These are phyloP conservation scores for Sesamia inferens DNA, from an alignment of 2,888 invertebrate genomes.

Conservation along the genomic window DNA sequence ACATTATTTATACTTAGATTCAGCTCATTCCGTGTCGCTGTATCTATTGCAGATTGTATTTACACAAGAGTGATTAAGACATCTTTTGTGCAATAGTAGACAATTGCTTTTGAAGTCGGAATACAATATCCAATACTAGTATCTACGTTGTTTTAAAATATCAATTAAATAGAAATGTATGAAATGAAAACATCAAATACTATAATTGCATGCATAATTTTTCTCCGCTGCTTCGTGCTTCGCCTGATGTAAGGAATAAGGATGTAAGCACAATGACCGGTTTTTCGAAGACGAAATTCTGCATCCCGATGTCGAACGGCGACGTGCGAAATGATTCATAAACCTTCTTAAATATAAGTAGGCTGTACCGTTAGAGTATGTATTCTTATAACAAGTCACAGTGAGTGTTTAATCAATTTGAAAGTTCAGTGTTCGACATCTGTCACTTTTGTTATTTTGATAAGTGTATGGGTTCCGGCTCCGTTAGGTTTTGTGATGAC, in stretches of 20 bases:
- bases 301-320: conserved; percentile 49
- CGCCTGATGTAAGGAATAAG: conserved; percentile 8
- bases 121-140: neutral
- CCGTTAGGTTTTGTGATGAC: conserved; percentile 53
- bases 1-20: neutral
- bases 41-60: conserved; percentile 12
- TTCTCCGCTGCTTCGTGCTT: neutral
- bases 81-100: conserved; percentile 19
- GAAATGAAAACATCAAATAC: conserved; percentile 2
- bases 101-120: conserved; percentile 9
- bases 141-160: conserved; percentile 6
- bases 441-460: conserved; percentile 56
- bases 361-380: conserved; percentile 70
- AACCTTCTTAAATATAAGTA: conserved; percentile 66
- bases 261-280: conserved; percentile 56
- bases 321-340: conserved; percentile 66
- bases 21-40: conserved; percentile 4
- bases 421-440: conserved; percentile 66
- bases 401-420: conserved; percentile 59
- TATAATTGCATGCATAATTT: conserved; percentile 18
- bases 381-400: conserved; percentile 48
- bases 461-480: conserved; percentile 29
- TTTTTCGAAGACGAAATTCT: conserved; percentile 57
- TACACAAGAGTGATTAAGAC: conserved; percentile 8
- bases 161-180: conserved; percentile 1